Conservation (phyloP, 2,797 vertebrate genomes). For the Spinus olivaceus region DNA sequence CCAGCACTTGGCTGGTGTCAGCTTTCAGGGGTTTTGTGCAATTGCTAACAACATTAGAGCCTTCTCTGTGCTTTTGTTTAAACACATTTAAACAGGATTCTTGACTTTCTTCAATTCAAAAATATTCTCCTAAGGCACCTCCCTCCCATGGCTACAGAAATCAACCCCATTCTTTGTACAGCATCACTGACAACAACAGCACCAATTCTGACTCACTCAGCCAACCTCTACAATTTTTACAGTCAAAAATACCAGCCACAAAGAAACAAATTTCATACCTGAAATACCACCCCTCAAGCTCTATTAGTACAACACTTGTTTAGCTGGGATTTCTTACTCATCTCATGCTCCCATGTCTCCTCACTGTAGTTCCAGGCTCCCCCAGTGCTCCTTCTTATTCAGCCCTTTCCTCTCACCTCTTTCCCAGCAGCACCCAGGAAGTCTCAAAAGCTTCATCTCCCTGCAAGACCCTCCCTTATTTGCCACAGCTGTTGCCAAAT, state of each 20-base stretch:
- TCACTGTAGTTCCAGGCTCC: neutral
- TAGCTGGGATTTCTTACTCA: neutral
- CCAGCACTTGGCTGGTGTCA: neutral
- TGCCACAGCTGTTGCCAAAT: neutral
- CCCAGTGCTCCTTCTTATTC: neutral
- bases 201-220: neutral
- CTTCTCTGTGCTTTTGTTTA: neutral
- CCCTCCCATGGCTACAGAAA: neutral
- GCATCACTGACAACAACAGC: neutral
- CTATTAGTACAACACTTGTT: neutral
- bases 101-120: neutral
- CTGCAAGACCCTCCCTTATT: neutral
- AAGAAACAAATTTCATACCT: neutral
- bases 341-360: neutral
- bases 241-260: neutral
- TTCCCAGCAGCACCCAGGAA: neutral
- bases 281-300: neutral
- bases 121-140: neutral
- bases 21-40: neutral
- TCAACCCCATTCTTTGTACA: neutral
- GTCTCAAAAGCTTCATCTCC: neutral
- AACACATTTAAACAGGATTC: neutral
- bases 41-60: neutral
- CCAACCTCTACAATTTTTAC: neutral
- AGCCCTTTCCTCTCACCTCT: neutral